phyloP scores from a whole-genome alignment of 2,888 invertebrate genomes.

The Idaea straminata region DNA sequence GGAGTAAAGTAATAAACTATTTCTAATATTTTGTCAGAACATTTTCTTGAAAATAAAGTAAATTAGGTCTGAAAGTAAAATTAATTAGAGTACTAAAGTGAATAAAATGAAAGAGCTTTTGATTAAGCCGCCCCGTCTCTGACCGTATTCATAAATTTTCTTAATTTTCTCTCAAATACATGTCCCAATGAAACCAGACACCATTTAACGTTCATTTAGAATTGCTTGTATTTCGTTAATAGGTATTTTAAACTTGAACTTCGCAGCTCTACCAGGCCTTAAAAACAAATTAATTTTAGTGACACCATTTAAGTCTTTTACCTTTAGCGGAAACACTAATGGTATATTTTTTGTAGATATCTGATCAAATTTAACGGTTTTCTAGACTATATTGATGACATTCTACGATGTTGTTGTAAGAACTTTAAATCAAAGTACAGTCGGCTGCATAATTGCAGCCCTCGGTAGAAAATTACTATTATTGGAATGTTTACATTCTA shows the following conservation, averaged over 20 bases:
- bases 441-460: too few species aligned
- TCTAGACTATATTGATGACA: slow-evolving; percentile 7
- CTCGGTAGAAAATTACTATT: too few species aligned
- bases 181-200: neutral
- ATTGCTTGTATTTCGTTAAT: slow-evolving; percentile 1
- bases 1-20: neutral
- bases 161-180: slow-evolving; percentile 3
- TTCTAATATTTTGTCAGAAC: neutral
- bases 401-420: neutral
- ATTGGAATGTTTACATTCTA: too few species aligned
- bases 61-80: slow-evolving; percentile 2
- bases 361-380: slow-evolving; percentile 8
- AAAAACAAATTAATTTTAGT: slow-evolving; percentile 1
- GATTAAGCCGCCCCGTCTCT: slow-evolving; percentile 11
- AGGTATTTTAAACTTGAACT: slow-evolving; percentile 5
- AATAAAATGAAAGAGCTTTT: slow-evolving; percentile 15
- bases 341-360: neutral
- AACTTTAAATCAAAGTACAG: too few species aligned
- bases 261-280: neutral
- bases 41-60: neutral
- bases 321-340: neutral
- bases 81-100: neutral
- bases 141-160: neutral
- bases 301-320: neutral
- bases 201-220: neutral